Evolutionary conservation across 1,140 invertebrate species (phyloP).

Genomic region (Euwallacea fornicatus): DNA sequence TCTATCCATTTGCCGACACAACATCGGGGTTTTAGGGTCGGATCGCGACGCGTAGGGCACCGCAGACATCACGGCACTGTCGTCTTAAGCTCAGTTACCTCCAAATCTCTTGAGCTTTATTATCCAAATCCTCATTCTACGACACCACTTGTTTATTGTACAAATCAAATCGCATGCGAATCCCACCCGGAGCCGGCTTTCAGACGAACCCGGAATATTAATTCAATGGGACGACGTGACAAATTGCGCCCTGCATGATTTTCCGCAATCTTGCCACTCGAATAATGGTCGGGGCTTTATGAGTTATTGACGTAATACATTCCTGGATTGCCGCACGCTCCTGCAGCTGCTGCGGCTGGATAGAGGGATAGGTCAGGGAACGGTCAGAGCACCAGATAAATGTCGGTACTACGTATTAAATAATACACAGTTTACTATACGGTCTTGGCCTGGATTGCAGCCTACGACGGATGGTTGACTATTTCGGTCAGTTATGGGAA

Average conservation of each 20-base stretch:
- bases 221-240: constrained; percentile 24
- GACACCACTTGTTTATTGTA: no score
- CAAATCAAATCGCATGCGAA: not conserved
- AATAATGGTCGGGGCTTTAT: constrained; percentile 13
- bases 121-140: no score
- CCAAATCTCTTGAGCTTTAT: no score
- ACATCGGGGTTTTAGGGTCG: no score
- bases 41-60: no score
- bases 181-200: not conserved
- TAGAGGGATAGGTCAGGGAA: constrained; percentile 12
- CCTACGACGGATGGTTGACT: no score
- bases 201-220: constrained; percentile 21
- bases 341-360: not conserved
- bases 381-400: not conserved
- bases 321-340: constrained; percentile 7
- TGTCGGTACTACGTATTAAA: not conserved
- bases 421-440: no score
- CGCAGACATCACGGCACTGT: no score
- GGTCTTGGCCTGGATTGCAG: no score
- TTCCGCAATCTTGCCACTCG: constrained; percentile 15
- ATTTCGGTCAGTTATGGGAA: no score
- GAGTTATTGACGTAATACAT: constrained; percentile 24
- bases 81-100: no score
- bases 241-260: constrained; percentile 16
- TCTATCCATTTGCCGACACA: no score